phyloP scores from a whole-genome alignment of 2,797 vertebrate species.

The Karalla daura region DNA sequence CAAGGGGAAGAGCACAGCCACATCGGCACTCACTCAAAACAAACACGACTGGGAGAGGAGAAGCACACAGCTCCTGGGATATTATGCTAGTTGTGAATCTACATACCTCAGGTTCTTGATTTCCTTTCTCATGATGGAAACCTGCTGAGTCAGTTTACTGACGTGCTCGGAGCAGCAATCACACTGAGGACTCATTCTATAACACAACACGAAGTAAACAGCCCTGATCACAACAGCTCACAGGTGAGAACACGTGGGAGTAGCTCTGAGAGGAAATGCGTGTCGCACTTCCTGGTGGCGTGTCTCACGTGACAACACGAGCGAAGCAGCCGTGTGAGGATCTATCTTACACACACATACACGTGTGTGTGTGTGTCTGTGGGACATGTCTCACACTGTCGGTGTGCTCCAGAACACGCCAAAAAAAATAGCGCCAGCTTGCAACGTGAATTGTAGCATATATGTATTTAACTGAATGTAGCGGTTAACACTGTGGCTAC shows the following conservation, averaged over 20 bases:
- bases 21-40: too few relatives aligned
- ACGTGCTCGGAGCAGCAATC: slow-evolving; percentile 54
- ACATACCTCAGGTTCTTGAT: slow-evolving; percentile 85
- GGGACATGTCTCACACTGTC: too few relatives aligned
- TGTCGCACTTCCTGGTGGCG: slow-evolving; percentile 36
- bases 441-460: too few relatives aligned
- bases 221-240: background rate
- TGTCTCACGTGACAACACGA: slow-evolving; percentile 28
- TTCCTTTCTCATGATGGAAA: slow-evolving; percentile 85
- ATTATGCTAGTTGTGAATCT: too few relatives aligned
- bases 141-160: slow-evolving; percentile 74
- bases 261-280: slow-evolving; percentile 44
- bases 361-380: too few relatives aligned
- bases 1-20: background rate
- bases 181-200: slow-evolving; percentile 65
- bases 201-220: background rate
- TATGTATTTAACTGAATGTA: too few relatives aligned
- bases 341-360: background rate
- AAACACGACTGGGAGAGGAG: background rate
- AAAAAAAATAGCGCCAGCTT: too few relatives aligned
- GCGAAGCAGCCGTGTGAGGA: accelerated
- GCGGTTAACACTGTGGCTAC: background rate
- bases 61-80: too few relatives aligned
- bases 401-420: too few relatives aligned
- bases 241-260: slow-evolving; percentile 7